A percentile compares a stretch with the other conserved stretches of the same genome.
phyloP scores from a whole-genome alignment of 2,113 vertebrate genomes.

The Atrichornis clamosus region DNA sequence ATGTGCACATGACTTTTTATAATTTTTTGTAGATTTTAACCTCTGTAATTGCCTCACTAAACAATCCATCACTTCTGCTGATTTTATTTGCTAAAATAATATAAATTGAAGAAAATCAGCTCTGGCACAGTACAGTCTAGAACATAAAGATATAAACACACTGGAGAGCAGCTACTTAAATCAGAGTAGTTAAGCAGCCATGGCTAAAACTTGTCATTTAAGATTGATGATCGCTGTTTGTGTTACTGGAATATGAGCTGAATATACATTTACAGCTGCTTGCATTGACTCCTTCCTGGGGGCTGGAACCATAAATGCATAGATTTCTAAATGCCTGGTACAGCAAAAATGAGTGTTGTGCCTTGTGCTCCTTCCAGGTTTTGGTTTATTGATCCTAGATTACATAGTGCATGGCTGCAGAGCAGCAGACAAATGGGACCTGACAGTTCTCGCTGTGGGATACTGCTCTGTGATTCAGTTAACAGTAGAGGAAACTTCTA shows the following conservation, averaged over 20 bases:
- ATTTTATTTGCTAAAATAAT: background rate
- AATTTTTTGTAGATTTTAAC: background rate
- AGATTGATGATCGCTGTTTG: background rate
- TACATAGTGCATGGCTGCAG: background rate
- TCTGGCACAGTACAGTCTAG: background rate
- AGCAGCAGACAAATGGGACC: background rate
- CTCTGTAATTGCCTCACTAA: background rate
- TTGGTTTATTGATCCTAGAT: background rate
- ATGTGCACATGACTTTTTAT: background rate
- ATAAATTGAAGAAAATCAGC: background rate
- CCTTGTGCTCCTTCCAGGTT: background rate
- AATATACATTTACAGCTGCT: background rate
- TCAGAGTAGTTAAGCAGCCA: background rate
- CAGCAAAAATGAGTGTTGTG: background rate
- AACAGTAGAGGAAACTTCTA: background rate
- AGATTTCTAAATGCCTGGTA: background rate
- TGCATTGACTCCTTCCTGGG: background rate
- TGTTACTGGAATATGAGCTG: background rate
- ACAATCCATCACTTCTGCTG: background rate
- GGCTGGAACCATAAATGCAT: background rate
- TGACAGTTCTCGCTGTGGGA: background rate
- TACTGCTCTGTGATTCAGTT: background rate
- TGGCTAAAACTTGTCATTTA: background rate
- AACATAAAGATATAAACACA: background rate
- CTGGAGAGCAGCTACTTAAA: background rate